Base-by-base conservation (phyloP, 2,797 vertebrate genomes). In the Eptatretus atami region DNA sequence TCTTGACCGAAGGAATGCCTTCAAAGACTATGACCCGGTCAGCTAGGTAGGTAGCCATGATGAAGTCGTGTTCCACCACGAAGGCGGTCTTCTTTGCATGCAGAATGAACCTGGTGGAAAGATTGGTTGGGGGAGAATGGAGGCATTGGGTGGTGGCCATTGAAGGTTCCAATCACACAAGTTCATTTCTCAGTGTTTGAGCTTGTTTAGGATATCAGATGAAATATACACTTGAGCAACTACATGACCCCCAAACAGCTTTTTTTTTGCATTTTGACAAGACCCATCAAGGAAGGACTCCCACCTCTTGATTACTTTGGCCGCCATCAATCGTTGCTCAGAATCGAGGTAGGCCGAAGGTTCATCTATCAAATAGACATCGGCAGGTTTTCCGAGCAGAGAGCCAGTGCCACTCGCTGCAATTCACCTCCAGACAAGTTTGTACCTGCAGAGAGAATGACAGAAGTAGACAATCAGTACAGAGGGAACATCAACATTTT, bases 11-110 rank as follows among this genome's bases (percentile, higher is more conserved):
- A 67, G 90, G 87, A 72, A 86, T 70, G 1, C 90, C 88, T 66
- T 98, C 90, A 63, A 98, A 98, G 70, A 96, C 90, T 52, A 98
- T 94, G 72, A 98, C 90, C 6, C 90, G 77, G 75, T 98, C 87
- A 6, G 88, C 86, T 69, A 95, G 78, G 64, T 95, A 95, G 0
- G 86, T 94, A 60, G 88, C 88, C 87, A 95, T 98, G 75, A 98
- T 96, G 75, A 98, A 98, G 74, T 96, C 86, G 66, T 98, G 88
- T 70, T 98, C 86, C 70, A 93, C 86, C 68, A 95, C 84, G 65
- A 94, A 94, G 6, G 87, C 86, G 0, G 86, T 95, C 76, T 93
- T 98, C 73, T 95, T 92, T 3, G 87, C 86, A 53, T 93, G 87
- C 66, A 95, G 84, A 71, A 95, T 90, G 73, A 94, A 94, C 71